Percentiles rank a stretch among this genome's conserved stretches.
Conservation (phyloP, 2,888 invertebrate genomes). For the Sceliomorpha sp. region DNA sequence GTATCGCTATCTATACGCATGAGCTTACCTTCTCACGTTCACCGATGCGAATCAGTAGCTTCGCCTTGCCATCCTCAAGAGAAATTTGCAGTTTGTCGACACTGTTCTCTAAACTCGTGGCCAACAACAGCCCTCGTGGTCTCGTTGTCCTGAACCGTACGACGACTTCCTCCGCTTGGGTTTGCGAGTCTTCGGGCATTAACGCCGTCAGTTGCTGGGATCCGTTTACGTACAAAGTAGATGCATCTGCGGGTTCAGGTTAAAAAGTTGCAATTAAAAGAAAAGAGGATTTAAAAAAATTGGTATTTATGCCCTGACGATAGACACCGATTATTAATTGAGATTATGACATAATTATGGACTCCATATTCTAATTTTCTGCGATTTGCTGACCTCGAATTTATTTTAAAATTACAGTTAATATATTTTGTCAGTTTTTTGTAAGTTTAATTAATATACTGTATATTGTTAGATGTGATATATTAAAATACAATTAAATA, state of each 20-base stretch:
- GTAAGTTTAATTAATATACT: too few species aligned
- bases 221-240: conserved; percentile 93
- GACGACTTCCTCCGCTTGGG: conserved; percentile 94
- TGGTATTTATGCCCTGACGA: too few species aligned
- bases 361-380: too few species aligned
- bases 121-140: conserved; percentile 88
- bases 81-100: conserved; percentile 92
- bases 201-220: conserved; percentile 91
- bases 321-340: too few species aligned
- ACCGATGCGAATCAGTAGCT: conserved; percentile 90
- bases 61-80: conserved; percentile 90
- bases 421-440: too few species aligned
- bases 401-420: too few species aligned
- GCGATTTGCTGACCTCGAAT: too few species aligned
- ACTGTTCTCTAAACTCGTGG: conserved; percentile 89
- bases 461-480: too few species aligned
- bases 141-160: conserved; percentile 92
- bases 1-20: background rate
- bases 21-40: conserved; percentile 89
- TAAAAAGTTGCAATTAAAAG: too few species aligned
- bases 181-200: conserved; percentile 87
- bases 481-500: too few species aligned
- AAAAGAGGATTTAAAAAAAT: too few species aligned
- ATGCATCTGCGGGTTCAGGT: conserved; percentile 91
- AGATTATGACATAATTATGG: too few species aligned